Conservation (phyloP, 2,797 vertebrate species). For the Argentina silus region DNA sequence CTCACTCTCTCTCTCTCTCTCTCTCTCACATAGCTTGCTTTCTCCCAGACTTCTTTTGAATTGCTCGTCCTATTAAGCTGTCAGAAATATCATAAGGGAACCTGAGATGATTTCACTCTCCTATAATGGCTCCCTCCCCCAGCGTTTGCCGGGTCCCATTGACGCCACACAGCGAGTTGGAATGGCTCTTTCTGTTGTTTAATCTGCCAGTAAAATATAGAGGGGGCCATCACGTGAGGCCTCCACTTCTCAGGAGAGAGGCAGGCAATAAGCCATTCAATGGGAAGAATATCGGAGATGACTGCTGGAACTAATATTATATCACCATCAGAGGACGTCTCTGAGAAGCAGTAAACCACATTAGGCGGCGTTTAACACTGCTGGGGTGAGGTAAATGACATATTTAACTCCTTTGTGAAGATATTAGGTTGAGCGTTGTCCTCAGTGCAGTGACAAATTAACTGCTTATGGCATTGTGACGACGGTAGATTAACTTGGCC, state of each 20-base stretch:
- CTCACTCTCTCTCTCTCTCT: conserved; percentile 29
- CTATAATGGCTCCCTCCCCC: not conserved
- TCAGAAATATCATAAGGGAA: not conserved
- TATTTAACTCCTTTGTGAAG: not conserved
- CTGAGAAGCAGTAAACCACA: not conserved
- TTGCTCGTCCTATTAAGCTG: not conserved
- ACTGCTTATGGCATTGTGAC: not conserved
- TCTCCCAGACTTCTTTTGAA: not conserved
- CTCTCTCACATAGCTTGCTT: not conserved
- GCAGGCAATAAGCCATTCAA: not conserved
- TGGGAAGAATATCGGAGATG: not conserved
- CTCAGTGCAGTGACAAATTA: not conserved
- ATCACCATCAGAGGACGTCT: conserved; percentile 3
- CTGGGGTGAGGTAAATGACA: not conserved
- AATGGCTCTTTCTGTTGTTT: not conserved
- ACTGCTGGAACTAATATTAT: conserved; percentile 8
- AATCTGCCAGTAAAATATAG: not conserved
- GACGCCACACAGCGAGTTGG: not conserved
- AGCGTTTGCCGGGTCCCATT: not conserved
- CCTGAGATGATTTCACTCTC: conserved; percentile 1
- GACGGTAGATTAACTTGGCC: conserved; percentile 19
- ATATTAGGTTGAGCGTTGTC: not conserved
- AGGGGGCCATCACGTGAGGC: not conserved
- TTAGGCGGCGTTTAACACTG: conserved; percentile 1
- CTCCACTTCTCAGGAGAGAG: not conserved